phyloP scores from a whole-genome alignment of 2,888 invertebrate genomes.

The Pristionchus arcanus region DNA sequence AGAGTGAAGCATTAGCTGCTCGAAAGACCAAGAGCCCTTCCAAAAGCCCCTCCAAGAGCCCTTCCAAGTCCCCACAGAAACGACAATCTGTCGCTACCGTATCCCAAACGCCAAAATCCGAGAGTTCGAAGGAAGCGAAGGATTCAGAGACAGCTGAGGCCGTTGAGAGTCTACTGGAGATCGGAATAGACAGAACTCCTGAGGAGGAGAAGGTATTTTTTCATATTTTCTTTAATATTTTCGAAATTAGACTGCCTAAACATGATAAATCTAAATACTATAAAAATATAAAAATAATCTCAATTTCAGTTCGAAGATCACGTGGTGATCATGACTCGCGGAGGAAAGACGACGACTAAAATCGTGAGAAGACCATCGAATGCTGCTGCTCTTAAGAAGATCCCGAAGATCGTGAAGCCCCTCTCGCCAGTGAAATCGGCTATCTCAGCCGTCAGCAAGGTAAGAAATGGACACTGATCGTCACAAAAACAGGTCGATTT shows the following conservation, averaged over 20 bases:
- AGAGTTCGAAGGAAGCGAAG: not conserved
- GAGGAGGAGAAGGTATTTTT: not conserved
- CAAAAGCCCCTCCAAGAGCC: no score
- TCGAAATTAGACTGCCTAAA: no score
- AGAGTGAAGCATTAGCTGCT: no score
- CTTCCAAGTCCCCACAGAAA: no score
- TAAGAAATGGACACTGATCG: not conserved
- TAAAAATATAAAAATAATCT: not conserved
- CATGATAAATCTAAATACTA: not conserved
- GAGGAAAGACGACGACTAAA: not conserved
- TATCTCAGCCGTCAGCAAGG: not conserved
- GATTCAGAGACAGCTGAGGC: not conserved
- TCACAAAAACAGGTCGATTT: not conserved
- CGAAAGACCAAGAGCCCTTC: no score
- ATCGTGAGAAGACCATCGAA: constrained; percentile 38
- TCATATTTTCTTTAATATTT: not conserved
- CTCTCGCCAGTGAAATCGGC: not conserved
- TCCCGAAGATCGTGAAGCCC: not conserved
- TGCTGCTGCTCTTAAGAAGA: not conserved
- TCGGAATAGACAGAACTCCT: not conserved
- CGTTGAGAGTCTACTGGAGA: not conserved
- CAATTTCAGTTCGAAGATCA: constrained; percentile 28
- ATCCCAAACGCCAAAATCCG: no score
- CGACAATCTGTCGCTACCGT: no score
- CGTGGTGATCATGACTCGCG: constrained; percentile 1